These are phyloP conservation scores for Vanacampus margaritifer DNA, from an alignment of 2,113 vertebrate species.

Conservation along the genomic window DNA sequence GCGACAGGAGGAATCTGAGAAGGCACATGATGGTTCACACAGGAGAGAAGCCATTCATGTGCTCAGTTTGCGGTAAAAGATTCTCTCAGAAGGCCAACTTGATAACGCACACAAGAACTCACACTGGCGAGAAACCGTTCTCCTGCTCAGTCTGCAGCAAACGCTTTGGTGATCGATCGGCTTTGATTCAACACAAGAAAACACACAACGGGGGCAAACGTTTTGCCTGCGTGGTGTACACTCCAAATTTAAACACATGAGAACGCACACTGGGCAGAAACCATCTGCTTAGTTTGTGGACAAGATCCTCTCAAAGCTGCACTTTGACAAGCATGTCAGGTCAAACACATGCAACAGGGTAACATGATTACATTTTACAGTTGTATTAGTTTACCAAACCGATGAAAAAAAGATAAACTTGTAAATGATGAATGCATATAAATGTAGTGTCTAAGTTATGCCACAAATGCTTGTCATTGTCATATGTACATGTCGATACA, in stretches of 20 bases:
- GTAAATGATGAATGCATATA: neutral
- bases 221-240: neutral
- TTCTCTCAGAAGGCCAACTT: slow-evolving; percentile 6
- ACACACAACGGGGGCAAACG: neutral
- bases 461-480: neutral
- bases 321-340: neutral
- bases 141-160: neutral
- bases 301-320: neutral
- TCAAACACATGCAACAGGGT: neutral
- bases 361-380: neutral
- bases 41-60: neutral
- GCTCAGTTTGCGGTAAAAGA: neutral
- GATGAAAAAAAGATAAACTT: neutral
- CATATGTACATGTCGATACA: neutral
- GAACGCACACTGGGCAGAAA: neutral
- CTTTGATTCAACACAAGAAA: slow-evolving; percentile 2
- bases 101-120: slow-evolving; percentile 1
- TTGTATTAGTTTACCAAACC: neutral
- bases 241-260: neutral
- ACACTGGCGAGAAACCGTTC: neutral
- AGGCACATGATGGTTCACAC: slow-evolving; percentile 3
- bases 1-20: neutral
- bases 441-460: neutral
- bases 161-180: neutral
- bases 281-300: neutral